Base-by-base conservation (phyloP, 2,888 invertebrate species). In the Athripsodes cinereus region DNA sequence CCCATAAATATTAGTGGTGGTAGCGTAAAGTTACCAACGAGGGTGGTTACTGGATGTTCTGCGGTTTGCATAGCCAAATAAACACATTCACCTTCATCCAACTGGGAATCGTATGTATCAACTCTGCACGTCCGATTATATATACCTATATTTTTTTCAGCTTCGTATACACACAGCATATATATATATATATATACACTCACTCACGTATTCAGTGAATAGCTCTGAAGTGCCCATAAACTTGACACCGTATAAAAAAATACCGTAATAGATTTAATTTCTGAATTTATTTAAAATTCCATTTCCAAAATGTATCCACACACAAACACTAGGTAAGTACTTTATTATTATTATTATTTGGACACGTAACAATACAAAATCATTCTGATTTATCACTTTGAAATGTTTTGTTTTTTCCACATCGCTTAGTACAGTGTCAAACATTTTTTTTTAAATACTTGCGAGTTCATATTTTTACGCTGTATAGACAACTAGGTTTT, bases 51-150 rank as follows among this genome's bases (percentile, higher is more conserved):
- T 40, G 40, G 40, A 13, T 40, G 40, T 49, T 50, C 22, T 50
- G 52, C 48, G 57, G 57, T 56, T 56, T 56, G 50, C 46, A 52
- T 52, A 57, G 44, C 47, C 57, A 51, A 52, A 57, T 57, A 57
- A 57, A 57, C 52, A 57, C 40, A 31, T 51, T 52, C 31, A 19
- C 47, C 40, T 31, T 46, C 20, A 20, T 44, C 57, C 57, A 21
- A 46, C 31, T 31, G 57, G 57, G 54, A 52, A 52, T 52, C 57
- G 52, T 47, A 48, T 47, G 35, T 57, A 57, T 52, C 21, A 57
- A 57, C 57, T 52, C 47, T 35, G 13, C 48, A 52, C 52, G 35
- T 52, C 48, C 16, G 57, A 11, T 52, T 47, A 57, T 57, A 20
- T 52, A n/a, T n/a, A n/a, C n/a, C n/a, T n/a, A n/a, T n/a, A 10